Percentiles rank a stretch among this genome's conserved stretches.
Conservation (phyloP, 1,140 invertebrate species). For the Drosophila elegans region DNA sequence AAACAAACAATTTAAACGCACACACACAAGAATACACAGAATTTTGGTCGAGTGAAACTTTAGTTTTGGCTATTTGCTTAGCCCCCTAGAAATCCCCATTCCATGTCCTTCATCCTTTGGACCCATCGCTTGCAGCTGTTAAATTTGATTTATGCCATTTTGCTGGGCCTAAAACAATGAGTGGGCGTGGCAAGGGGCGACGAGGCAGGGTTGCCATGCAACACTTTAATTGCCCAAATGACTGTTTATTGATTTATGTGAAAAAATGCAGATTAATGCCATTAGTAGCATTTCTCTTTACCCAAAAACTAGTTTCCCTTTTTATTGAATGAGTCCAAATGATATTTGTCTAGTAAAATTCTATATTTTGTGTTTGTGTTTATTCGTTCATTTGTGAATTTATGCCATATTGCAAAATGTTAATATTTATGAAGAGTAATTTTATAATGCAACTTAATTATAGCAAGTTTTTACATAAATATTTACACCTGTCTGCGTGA, state of each 20-base stretch:
- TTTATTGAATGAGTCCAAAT: constrained; percentile 26
- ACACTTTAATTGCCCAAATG: constrained; percentile 73
- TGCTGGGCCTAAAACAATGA: constrained; percentile 48
- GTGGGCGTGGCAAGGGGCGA: constrained; percentile 22
- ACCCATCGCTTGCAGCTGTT: constrained; percentile 57
- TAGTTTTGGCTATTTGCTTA: constrained; percentile 51
- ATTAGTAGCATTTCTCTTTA: constrained; percentile 32
- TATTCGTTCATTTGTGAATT: constrained; percentile 27
- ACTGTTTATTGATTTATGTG: constrained; percentile 73
- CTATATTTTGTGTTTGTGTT: constrained; percentile 8
- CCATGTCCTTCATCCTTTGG: constrained; percentile 43
- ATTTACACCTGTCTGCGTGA: constrained; percentile 32
- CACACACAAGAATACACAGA: constrained; percentile 19
- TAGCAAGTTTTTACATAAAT: constrained; percentile 34
- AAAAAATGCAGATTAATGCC: constrained; percentile 70
- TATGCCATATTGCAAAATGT: constrained; percentile 30
- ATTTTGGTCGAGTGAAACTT: constrained; percentile 49
- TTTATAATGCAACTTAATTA: constrained; percentile 43
- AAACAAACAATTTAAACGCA: constrained; percentile 44
- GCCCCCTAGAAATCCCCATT: constrained; percentile 1
- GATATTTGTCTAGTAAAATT: constrained; percentile 28
- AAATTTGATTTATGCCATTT: constrained; percentile 69
- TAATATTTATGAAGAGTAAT: constrained; percentile 3
- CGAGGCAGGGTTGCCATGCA: constrained; percentile 50
- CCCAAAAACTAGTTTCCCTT: background rate